Conservation (phyloP, 2,888 invertebrate genomes). For the Mesochorus sp. region DNA sequence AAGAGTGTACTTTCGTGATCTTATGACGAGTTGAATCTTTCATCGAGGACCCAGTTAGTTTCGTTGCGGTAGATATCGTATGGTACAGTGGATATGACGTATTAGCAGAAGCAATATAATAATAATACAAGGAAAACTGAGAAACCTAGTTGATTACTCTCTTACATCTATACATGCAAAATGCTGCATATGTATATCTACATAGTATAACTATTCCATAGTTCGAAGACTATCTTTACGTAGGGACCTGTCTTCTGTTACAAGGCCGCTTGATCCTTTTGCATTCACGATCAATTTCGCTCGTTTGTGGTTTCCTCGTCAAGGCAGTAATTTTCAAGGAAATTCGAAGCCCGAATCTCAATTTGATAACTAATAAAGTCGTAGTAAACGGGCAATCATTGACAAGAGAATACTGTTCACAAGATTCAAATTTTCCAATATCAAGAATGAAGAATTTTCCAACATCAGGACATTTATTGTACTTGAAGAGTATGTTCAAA, state of each 20-base stretch:
- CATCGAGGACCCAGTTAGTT: not conserved
- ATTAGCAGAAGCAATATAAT: not conserved
- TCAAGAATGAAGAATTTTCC: too few relatives aligned
- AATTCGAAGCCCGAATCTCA: constrained; percentile 40
- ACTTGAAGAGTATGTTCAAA: not conserved
- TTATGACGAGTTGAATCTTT: constrained; percentile 31
- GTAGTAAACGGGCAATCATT: constrained; percentile 10
- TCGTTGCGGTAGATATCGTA: constrained; percentile 8
- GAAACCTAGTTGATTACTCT: constrained; percentile 32
- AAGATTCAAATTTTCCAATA: constrained; percentile 45
- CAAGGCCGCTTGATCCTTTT: constrained; percentile 41
- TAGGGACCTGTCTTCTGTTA: constrained; percentile 21
- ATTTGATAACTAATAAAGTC: constrained; percentile 27
- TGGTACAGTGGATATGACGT: not conserved
- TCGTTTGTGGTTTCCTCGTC: constrained; percentile 44
- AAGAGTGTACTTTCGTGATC: constrained; percentile 25
- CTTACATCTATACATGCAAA: not conserved
- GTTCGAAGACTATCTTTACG: constrained; percentile 1
- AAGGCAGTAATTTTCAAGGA: constrained; percentile 41
- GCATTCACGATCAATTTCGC: constrained; percentile 49
- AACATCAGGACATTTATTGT: too few relatives aligned
- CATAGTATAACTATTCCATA: constrained; percentile 10
- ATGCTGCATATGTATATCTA: too few relatives aligned
- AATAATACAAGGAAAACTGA: constrained; percentile 21
- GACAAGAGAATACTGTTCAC: constrained; percentile 37